Percentiles rank a stretch among this genome's conserved stretches.
Conservation (phyloP, 1,140 invertebrate genomes). For the Eueides isabella region DNA sequence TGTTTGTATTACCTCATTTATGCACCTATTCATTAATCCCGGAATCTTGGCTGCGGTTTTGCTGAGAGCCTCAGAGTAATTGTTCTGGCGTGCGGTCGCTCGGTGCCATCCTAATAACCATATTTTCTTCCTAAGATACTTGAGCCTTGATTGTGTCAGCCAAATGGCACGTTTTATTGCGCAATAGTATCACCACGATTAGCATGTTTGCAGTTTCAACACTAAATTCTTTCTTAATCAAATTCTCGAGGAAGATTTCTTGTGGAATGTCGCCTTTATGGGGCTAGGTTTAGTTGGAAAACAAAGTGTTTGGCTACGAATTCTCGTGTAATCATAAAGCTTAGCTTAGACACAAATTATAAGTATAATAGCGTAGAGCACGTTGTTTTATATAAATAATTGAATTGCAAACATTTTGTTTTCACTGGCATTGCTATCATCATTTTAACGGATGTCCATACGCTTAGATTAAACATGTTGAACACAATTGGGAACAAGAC, state of each 20-base stretch:
- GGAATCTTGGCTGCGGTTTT: conserved; percentile 60
- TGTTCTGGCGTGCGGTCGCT: conserved; percentile 71
- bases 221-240: conserved; percentile 52
- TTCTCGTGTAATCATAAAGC: background rate
- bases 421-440: background rate
- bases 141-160: conserved; percentile 61
- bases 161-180: conserved; percentile 57
- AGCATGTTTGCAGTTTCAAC: conserved; percentile 50
- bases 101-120: conserved; percentile 69
- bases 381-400: background rate
- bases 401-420: background rate
- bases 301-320: conserved; percentile 9
- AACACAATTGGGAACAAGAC: conserved; percentile 43
- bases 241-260: conserved; percentile 42
- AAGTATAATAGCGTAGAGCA: background rate
- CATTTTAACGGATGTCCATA: background rate
- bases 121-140: conserved; percentile 63
- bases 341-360: background rate
- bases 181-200: conserved; percentile 44
- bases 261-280: conserved; percentile 39
- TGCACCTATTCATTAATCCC: conserved; percentile 37
- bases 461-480: conserved; percentile 38
- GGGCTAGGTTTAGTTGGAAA: conserved; percentile 27
- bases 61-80: conserved; percentile 66
- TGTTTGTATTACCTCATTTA: conserved; percentile 35